Evolutionary conservation across 2,113 vertebrate species (phyloP).

Genomic region (Actinemys pallida): DNA sequence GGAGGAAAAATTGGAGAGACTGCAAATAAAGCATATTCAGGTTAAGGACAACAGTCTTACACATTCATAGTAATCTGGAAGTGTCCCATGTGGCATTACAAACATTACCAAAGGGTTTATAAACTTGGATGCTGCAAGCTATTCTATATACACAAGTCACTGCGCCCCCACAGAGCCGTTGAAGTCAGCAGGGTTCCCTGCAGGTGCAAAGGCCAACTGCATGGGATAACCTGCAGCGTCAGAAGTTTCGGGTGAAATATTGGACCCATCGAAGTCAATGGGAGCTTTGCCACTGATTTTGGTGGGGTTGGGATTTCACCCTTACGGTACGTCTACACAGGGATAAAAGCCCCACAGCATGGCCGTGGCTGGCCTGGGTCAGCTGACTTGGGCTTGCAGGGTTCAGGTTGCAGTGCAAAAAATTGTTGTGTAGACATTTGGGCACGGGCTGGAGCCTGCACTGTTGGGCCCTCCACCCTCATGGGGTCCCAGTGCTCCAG

Average conservation of each 20-base stretch:
- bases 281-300: background rate
- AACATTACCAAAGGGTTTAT: rapidly evolving
- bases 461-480: background rate
- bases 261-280: background rate
- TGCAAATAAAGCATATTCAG: rapidly evolving
- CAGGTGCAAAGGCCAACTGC: background rate
- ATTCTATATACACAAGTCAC: background rate
- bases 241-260: background rate
- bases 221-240: background rate
- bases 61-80: background rate
- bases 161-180: background rate
- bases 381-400: background rate
- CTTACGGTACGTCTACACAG: background rate
- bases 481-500: background rate
- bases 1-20: rapidly evolving
- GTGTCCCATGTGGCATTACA: background rate
- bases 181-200: background rate
- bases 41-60: background rate
- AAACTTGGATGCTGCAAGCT: background rate
- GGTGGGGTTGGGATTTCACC: background rate
- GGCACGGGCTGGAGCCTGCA: background rate
- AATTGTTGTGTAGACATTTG: background rate
- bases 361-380: background rate
- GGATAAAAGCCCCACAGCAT: background rate
- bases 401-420: background rate